Conservation (phyloP, 2,888 invertebrate genomes). For the Cryptocephalus moraei region DNA sequence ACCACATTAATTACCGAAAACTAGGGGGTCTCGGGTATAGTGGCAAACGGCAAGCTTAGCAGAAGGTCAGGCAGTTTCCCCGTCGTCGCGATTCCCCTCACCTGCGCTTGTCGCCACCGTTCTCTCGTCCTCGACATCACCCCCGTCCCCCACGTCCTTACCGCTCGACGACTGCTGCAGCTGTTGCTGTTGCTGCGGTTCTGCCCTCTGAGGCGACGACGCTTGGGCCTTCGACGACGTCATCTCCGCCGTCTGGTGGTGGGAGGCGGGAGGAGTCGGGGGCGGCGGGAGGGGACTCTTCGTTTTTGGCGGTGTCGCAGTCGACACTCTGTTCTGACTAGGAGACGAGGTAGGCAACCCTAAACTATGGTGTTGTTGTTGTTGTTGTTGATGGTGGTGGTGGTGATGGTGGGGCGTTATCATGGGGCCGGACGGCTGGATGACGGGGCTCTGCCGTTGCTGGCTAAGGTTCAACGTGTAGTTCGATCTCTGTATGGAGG, state of each 20-base stretch:
- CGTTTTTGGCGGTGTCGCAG: neutral
- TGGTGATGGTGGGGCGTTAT: conserved; percentile 7
- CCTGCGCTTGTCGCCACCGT: conserved; percentile 28
- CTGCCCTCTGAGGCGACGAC: conserved; percentile 2
- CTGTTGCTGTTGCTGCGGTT: conserved; percentile 1
- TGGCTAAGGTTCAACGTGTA: conserved; percentile 31
- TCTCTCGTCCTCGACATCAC: neutral
- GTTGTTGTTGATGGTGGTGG: neutral
- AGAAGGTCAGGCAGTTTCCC: conserved; percentile 37
- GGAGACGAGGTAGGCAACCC: neutral
- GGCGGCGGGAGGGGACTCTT: neutral
- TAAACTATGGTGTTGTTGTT: neutral
- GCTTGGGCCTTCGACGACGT: conserved; percentile 2
- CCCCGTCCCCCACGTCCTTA: neutral
- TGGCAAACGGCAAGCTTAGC: conserved; percentile 33
- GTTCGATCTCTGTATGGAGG: conserved; percentile 42
- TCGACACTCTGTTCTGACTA: neutral
- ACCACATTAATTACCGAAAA: conserved; percentile 31
- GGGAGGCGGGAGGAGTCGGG: conserved; percentile 9
- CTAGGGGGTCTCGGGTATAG: conserved; percentile 30
- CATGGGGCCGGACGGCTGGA: conserved; percentile 34
- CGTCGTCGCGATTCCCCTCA: conserved; percentile 36
- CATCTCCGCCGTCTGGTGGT: conserved; percentile 5
- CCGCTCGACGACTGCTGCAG: neutral
- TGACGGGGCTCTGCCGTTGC: conserved; percentile 32